Base-by-base conservation (phyloP, 2,888 invertebrate species). In the Stenurella melanura region DNA sequence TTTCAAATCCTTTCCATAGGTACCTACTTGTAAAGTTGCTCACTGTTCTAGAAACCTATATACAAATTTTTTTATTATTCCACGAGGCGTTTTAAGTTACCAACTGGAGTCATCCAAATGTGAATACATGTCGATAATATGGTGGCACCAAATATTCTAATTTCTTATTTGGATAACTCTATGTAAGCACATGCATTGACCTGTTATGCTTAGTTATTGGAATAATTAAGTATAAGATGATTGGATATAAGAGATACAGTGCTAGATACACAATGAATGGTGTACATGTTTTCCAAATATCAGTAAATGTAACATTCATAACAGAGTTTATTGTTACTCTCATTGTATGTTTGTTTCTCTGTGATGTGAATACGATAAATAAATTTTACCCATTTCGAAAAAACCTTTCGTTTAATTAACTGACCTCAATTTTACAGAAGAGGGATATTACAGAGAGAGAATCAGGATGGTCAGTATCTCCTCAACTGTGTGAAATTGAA, bases 341-440 rank as follows among this genome's bases (percentile, higher is more conserved):
- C 86, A 87, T 87, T 89, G 89, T 88, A 89, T 89, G 89, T 89
- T 88, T 88, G 89, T 89, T 89, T 89, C 88, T 89, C 88, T 89
- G 88, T 89, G 89, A 89, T 89, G 89, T 89, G 89, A 89, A 89
- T 87, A 89, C 86, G 86, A 89, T 87, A 88, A 89, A 89, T 88
- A 89, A 89, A 89, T 89, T 89, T 89, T 89, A 88, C 88, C 89
- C 87, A 88, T 88, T 89, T 89, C 87, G 85, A 88, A 86, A 73
- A 34, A 71, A 56, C 18, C 42, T 75, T 78, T 78, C 63, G 54
- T 72, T 72, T 63, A 50, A 9, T 34, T 34, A 9, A 34, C 3
- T 34, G 30, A 34, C 9, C 30, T 34, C 30, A 7, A 34, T 34
- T 34, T 34, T 34, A 7, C 9, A 34, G 30, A 34, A 26, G 30